Conservation (phyloP, 1,140 invertebrate genomes). For the Drosophila nasuta region DNA sequence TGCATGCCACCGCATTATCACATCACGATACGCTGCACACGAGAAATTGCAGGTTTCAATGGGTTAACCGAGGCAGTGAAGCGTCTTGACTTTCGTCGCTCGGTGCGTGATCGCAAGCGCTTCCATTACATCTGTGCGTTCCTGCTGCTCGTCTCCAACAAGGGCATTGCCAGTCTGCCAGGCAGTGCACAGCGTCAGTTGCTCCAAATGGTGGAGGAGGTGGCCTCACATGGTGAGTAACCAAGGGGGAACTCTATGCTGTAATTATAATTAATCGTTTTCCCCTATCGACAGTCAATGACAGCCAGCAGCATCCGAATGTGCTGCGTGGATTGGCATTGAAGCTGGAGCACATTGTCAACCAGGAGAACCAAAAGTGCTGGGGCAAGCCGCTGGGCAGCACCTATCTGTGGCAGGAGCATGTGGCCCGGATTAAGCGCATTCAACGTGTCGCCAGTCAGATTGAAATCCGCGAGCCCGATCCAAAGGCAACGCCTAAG, state of each 20-base stretch:
- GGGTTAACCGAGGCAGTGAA: constrained; percentile 97
- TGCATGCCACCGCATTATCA: constrained; percentile 94
- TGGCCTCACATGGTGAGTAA: constrained; percentile 93
- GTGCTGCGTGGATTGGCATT: constrained; percentile 91
- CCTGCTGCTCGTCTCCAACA: constrained; percentile 93
- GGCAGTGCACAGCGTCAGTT: constrained; percentile 97
- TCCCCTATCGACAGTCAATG: constrained; percentile 87
- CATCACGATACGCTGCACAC: constrained; percentile 95
- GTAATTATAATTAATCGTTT: neutral
- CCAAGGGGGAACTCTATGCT: neutral
- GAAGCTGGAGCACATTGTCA: constrained; percentile 90
- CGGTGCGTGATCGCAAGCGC: constrained; percentile 95
- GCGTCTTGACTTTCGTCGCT: constrained; percentile 96
- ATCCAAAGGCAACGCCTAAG: constrained; percentile 92
- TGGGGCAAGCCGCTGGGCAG: constrained; percentile 96
- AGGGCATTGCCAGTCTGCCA: constrained; percentile 92
- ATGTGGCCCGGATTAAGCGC: constrained; percentile 92
- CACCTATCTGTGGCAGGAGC: constrained; percentile 94
- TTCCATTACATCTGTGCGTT: constrained; percentile 99
- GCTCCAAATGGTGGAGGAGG: constrained; percentile 96
- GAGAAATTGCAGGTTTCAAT: constrained; percentile 98
- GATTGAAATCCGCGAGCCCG: constrained; percentile 92
- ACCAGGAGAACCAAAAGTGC: constrained; percentile 88
- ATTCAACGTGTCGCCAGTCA: constrained; percentile 93
- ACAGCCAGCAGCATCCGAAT: constrained; percentile 95